Evolutionary conservation across 2,888 invertebrate genomes (phyloP).

Genomic region (Tenodera sinensis): DNA sequence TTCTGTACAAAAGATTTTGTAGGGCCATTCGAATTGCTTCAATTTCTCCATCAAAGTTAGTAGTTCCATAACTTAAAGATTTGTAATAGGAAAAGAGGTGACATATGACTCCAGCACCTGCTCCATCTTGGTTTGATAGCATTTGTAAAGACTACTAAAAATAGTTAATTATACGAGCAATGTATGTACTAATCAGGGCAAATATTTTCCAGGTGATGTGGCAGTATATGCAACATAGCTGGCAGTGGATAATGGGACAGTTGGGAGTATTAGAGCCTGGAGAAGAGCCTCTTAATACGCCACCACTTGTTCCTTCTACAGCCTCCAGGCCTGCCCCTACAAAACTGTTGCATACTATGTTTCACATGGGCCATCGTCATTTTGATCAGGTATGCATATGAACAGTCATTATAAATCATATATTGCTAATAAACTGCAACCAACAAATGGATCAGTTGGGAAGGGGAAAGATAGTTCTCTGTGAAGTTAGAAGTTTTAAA

Average conservation of each 20-base stretch:
- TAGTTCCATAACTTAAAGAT: no score
- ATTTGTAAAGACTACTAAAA: no score
- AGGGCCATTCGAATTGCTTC: no score
- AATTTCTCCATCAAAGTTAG: no score
- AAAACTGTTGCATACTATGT: conserved; percentile 67
- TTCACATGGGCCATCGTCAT: conserved; percentile 68
- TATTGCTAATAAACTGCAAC: background rate
- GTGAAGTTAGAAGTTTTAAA: background rate
- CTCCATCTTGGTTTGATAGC: no score
- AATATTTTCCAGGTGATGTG: conserved; percentile 55
- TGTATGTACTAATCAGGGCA: no score
- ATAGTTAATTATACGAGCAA: no score
- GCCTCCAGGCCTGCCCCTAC: conserved; percentile 28
- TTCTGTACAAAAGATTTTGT: no score
- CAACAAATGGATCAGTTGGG: background rate
- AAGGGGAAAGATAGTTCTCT: background rate
- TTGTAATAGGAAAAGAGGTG: no score
- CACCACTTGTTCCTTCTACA: conserved; percentile 37
- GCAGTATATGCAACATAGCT: conserved; percentile 65
- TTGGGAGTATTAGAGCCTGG: conserved; percentile 40
- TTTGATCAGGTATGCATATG: conserved; percentile 65
- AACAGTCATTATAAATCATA: background rate
- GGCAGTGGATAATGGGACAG: conserved; percentile 63
- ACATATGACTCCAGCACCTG: no score
- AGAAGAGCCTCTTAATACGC: conserved; percentile 41